phyloP scores from a whole-genome alignment of 2,113 vertebrate genomes.

The Arvicanthis niloticus region DNA sequence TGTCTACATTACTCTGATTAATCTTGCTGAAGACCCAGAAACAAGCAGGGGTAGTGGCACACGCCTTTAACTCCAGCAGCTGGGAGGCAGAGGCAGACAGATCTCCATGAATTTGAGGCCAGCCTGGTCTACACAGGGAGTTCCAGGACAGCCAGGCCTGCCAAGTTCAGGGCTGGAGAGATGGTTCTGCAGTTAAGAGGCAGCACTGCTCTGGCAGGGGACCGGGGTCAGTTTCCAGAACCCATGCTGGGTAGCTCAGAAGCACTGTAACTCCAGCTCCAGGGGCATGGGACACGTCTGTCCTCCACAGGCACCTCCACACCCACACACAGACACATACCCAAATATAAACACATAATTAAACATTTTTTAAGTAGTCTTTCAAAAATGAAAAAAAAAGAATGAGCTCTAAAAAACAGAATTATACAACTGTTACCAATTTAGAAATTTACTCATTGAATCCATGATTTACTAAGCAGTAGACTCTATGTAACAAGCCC shows the following conservation, averaged over 20 bases:
- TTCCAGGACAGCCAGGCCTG: neutral
- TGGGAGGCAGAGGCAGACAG: neutral
- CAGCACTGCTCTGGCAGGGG: neutral
- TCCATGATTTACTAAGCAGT: conserved; percentile 7
- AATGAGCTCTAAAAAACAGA: conserved; percentile 12
- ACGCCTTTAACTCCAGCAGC: neutral
- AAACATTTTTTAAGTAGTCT: neutral
- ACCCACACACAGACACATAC: neutral
- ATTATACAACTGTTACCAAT: conserved; percentile 36
- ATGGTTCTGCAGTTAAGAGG: neutral
- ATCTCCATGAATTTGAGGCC: neutral
- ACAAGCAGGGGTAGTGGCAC: neutral
- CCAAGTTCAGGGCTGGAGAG: neutral
- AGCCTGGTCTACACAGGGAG: neutral
- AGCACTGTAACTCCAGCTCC: neutral
- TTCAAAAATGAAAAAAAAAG: neutral
- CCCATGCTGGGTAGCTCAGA: neutral
- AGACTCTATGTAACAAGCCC: neutral
- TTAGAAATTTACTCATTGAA: conserved; percentile 14
- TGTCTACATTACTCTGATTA: neutral
- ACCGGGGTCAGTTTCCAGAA: neutral
- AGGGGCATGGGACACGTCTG: neutral
- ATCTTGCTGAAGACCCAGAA: neutral
- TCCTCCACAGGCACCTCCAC: neutral
- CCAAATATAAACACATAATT: neutral